Evolutionary conservation across 2,888 invertebrate genomes (phyloP).

Genomic region (Campoplex capitator): DNA sequence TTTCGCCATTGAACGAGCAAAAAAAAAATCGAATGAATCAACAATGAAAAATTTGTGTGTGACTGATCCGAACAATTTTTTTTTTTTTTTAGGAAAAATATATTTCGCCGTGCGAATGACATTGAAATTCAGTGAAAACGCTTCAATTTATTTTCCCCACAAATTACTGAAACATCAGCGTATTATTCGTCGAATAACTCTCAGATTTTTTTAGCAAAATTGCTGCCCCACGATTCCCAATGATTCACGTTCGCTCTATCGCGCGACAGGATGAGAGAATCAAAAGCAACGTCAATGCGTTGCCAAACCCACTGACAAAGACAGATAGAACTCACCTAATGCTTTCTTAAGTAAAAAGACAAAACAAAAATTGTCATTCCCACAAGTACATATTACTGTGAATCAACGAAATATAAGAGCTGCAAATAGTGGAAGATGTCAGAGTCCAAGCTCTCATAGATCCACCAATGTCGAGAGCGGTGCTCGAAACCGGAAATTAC

Average conservation of each 20-base stretch:
- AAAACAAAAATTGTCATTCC: conserved; percentile 16
- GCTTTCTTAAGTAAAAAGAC: not conserved
- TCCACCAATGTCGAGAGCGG: conserved; percentile 58
- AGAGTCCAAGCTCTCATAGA: conserved; percentile 53
- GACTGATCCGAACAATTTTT: not conserved
- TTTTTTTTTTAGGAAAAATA: not conserved
- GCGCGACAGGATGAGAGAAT: not conserved
- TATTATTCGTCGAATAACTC: not conserved
- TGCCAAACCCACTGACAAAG: conserved; percentile 25
- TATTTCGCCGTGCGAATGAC: not conserved
- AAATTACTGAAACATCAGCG: not conserved
- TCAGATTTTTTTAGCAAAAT: not conserved
- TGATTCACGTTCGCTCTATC: not conserved
- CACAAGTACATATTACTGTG: conserved; percentile 16
- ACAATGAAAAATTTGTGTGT: not conserved
- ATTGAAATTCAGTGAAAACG: not conserved
- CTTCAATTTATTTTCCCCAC: not conserved
- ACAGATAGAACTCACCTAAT: conserved; percentile 6
- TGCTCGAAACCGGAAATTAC: conserved; percentile 78
- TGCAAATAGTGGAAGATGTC: conserved; percentile 28
- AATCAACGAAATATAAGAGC: conserved; percentile 21
- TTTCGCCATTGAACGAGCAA: not conserved
- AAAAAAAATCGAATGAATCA: not conserved
- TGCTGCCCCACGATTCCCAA: not conserved
- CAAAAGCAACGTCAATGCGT: not conserved